phyloP scores from a whole-genome alignment of 2,888 invertebrate species.

The Tetramorium bicarinatum region DNA sequence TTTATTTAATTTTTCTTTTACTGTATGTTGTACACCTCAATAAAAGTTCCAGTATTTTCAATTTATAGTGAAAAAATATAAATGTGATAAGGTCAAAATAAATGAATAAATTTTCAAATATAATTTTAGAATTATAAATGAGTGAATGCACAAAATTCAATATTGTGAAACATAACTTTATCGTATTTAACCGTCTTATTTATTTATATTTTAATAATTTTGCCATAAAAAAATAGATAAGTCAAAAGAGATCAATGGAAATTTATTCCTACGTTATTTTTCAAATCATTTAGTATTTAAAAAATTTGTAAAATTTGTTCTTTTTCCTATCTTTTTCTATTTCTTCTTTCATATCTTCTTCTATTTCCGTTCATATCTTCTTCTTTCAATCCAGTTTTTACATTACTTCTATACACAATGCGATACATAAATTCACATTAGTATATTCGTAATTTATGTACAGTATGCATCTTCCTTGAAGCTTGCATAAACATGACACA shows the following conservation, averaged over 20 bases:
- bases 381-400: slow-evolving; percentile 12
- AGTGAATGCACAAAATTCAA: neutral
- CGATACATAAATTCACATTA: slow-evolving; percentile 32
- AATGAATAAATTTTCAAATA: neutral
- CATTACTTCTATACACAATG: slow-evolving; percentile 10
- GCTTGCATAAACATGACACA: slow-evolving; percentile 9
- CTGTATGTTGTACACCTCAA: neutral
- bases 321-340: neutral
- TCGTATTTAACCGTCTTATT: neutral
- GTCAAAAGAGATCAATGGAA: neutral
- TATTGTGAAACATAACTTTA: neutral
- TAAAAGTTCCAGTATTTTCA: neutral
- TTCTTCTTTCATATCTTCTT: neutral
- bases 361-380: neutral
- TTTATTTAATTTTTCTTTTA: neutral
- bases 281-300: neutral
- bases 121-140: neutral
- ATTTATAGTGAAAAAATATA: neutral
- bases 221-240: slow-evolving; percentile 7
- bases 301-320: slow-evolving; percentile 14
- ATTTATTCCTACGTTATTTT: neutral
- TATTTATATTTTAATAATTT: slow-evolving; percentile 9
- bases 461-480: neutral
- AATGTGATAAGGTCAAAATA: slow-evolving; percentile 8
- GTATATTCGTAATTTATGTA: slow-evolving; percentile 25